Base-by-base conservation (phyloP, 2,888 invertebrate species). In the Coronaproctus castanopsis region DNA sequence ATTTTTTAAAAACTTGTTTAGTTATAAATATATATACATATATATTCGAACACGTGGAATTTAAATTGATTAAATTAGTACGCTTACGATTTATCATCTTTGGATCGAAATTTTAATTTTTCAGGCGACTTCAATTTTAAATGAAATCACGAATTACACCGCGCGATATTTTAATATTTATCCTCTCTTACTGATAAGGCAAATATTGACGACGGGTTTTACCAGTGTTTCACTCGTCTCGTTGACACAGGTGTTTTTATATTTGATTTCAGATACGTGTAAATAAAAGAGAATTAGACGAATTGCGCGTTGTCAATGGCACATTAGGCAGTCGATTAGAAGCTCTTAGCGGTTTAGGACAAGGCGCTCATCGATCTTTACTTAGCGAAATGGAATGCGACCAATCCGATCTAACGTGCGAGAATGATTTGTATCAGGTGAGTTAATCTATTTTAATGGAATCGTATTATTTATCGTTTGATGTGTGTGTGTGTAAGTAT, bases 341-440 rank as follows among this genome's bases (percentile, higher is more conserved):
- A 50, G 76, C 80, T 10, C 76, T 82, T 54, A 69, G 71, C n/a
- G 54, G 62, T 57, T 56, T 62, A 19, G 68, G 72, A n/a, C 53
- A 54, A 19, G 52, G 55, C 21, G 59, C 57, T 18, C 56, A 59
- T 54, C 60, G 86, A 63, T 90, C 91, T 21, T 77, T 93, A 61
- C 86, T 88, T 69, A 88, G 87, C 65, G 92, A 93, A 77, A 87
- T 93, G 82, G 90, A 91, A 71, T 80, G 85, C 57, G 81, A 85
- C 53, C 67, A 70, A 58, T 55, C 60, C 21, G 56, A 51, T 22
- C 52, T 58, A 24, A 24, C 66, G 18, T n/a, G 53, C 10, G 66
- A 65, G n/a, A 67, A 67, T 61, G 66, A 67, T 61, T 61, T 64
- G 52, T 66, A 67, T 54, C 67, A 67, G 64, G 67, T 67, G 57